Evolutionary conservation across 2,113 vertebrate species (phyloP), one percentile per base, ranked within the genome.

Genomic region (Urocynchramus pylzowi): DNA sequence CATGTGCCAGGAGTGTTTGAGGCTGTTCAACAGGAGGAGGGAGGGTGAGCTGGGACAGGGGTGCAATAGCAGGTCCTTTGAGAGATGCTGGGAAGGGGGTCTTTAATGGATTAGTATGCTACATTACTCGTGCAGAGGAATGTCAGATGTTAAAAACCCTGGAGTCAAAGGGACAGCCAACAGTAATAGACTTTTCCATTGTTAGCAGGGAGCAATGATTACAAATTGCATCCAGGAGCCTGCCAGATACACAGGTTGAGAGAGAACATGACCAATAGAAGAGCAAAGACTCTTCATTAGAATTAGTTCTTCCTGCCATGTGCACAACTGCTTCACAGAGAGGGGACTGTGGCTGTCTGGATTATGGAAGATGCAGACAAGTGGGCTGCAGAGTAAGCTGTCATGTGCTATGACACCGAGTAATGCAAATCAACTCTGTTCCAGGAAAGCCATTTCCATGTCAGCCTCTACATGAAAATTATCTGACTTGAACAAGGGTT

Each of bases 401-500:
- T 93, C 87, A 57, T 89, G 70, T 89, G 95, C 84, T 90, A 27
- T 73, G 92, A 79, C 88, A 88, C 91, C 5, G 3, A 74, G 63
- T 95, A 97, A 96, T 67, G 88, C 90, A 95, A 91, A 87, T 89
- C 94, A 90, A 35, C 82, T 76, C 85, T 37, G 23, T 63, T 93
- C 74, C 78, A 78, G 96, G 93, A 97, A 95, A 94, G 59, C 77
- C 67, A 76, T 92, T 95, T 87, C 86, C 59, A 33, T 71, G 86
- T 93, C 87, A 94, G 61, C 49, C 76, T 92, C 54, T 77, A 93
- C 77, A 63, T 76, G 91, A 93, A 93, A 95, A 96, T 87, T 83
- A 86, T 89, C 89, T 73, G 68, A 83, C 76, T 92, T 56, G 87
- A 91, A 94, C 85, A 97, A 93, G 76, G n/a, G 68, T 45, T 90